A percentile compares a stretch with the other conserved stretches of the same genome.
Conservation (phyloP, 2,797 vertebrate species). For the Natrix natrix region DNA sequence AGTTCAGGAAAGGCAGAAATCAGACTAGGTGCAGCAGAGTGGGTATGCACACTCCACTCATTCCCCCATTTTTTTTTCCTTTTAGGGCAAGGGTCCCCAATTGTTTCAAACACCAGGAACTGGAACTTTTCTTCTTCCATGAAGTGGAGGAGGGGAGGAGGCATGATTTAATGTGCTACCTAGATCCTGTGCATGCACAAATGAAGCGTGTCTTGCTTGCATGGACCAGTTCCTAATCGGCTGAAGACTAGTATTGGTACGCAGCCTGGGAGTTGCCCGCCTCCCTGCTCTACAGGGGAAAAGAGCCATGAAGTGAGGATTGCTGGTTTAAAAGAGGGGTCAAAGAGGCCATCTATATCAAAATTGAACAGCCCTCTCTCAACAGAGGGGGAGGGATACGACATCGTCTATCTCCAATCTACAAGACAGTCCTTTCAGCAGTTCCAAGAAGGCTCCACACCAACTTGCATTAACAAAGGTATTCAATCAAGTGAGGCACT, state of each 20-base stretch:
- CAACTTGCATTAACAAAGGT: no score
- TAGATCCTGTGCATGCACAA: not conserved
- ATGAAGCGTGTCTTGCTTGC: not conserved
- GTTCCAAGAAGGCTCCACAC: no score
- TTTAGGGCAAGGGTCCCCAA: not conserved
- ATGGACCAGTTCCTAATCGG: not conserved
- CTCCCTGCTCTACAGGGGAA: rapidly evolving
- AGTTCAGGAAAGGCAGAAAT: not conserved
- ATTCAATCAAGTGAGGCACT: no score
- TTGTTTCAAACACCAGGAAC: not conserved
- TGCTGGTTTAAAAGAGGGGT: no score
- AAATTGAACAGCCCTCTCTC: no score
- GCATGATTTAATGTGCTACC: not conserved
- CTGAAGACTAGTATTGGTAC: not conserved
- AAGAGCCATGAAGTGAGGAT: not conserved
- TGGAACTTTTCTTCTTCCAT: not conserved
- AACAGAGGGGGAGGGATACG: no score
- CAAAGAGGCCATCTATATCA: no score
- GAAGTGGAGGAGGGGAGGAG: not conserved
- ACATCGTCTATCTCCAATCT: no score
- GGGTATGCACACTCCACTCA: not conserved
- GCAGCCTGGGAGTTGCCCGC: not conserved
- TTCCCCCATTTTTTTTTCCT: not conserved
- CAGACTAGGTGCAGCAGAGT: not conserved
- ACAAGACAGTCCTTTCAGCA: no score